Evolutionary conservation across 2,888 invertebrate species (phyloP), one percentile per base, ranked within the genome.

Genomic region (Ferrisia virgata): DNA sequence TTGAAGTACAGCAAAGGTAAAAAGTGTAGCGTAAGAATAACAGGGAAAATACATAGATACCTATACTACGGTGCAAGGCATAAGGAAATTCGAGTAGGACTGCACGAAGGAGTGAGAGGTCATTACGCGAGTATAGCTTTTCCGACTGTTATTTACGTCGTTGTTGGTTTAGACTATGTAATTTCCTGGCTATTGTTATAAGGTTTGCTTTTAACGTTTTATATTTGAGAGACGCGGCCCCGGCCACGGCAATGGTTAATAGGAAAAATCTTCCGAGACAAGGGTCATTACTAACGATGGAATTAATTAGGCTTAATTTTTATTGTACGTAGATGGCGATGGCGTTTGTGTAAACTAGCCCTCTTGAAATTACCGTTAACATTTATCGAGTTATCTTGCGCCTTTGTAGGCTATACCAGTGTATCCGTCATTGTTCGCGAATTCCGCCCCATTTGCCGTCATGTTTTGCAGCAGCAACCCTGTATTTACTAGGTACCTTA

Each of bases 261-360:
- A 76, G 72, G 72, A 76, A 76, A 76, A 76, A 76, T 76, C 31
- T 36, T 33, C 33, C 72, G 36, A 76, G 72, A 36, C 72, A 76
- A 76, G 36, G 72, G 72, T 76, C 36, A 76, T 76, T 76, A 76
- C 72, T 36, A 76, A 36, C 33, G 36, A 76, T 33, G 18, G 72
- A 76, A 76, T 76, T 76, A 76, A 76, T 76, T 76, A 76, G 72
- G 36, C 36, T 33, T 76, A 76, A 76, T 76, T 76, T 76, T 76
- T 76, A 76, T 76, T 64, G 64, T 64, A 64, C 28, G 28, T n/a
- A n/a, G n/a, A n/a, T n/a, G n/a, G n/a, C n/a, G 64, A 64, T 28
- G 64, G 64, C 3, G 64, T 64, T 64, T 28, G 64, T 64, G 64
- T 64, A 64, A 64, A 64, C 64, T 28, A 64, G 28, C 64, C 64